Percentiles rank a stretch among this genome's conserved stretches.
Evolutionary conservation across 2,888 invertebrate species (phyloP).

Genomic region (Erebia palarica): DNA sequence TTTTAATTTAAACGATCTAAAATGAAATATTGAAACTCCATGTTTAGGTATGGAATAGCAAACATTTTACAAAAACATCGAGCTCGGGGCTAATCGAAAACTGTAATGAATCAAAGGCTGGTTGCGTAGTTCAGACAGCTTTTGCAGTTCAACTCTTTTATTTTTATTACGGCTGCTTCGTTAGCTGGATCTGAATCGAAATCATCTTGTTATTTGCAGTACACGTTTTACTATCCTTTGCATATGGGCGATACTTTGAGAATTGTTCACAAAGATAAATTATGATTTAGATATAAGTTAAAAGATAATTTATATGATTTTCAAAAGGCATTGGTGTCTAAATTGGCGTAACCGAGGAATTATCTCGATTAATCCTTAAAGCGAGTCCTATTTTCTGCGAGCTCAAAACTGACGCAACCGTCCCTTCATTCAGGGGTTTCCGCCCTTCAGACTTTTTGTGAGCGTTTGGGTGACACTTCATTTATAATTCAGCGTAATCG

Average conservation of each 20-base stretch:
- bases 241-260: conserved; percentile 14
- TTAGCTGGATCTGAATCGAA: conserved; percentile 64
- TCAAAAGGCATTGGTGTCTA: neutral
- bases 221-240: conserved; percentile 21
- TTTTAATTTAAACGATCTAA: conserved; percentile 10
- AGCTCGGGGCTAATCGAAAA: conserved; percentile 68
- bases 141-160: conserved; percentile 58
- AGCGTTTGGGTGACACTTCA: conserved; percentile 75
- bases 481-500: conserved; percentile 81
- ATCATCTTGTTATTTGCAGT: conserved; percentile 46
- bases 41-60: conserved; percentile 25
- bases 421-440: conserved; percentile 62
- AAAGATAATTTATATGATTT: neutral
- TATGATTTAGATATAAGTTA: neutral
- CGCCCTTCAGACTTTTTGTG: conserved; percentile 71
- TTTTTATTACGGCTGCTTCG: conserved; percentile 64
- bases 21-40: conserved; percentile 19
- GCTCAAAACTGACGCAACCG: conserved; percentile 68
- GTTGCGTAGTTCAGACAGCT: conserved; percentile 64
- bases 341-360: neutral
- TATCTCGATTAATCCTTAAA: conserved; percentile 49
- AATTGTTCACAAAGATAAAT: conserved; percentile 6
- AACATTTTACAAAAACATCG: conserved; percentile 38
- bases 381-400: conserved; percentile 58
- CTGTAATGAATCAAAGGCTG: conserved; percentile 80